Base-by-base conservation (phyloP, 2,888 invertebrate species). In the Oscheius sp. region DNA sequence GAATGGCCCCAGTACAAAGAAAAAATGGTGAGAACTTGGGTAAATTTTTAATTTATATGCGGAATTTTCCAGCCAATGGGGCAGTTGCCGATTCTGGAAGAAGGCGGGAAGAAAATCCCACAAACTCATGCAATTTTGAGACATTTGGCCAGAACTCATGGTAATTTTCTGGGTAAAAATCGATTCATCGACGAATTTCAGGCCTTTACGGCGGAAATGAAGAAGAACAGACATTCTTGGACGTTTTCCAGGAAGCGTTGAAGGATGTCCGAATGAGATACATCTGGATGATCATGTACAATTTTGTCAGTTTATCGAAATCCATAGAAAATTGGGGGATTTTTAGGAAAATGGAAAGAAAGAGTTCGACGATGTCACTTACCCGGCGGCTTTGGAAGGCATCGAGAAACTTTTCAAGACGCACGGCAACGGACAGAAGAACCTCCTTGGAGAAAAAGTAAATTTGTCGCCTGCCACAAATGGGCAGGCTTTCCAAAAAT, bases 51-150 rank as follows among this genome's bases (percentile, higher is more conserved):
- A 49, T n/a, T n/a, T n/a, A 49, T 7, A 49, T 7, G 9, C 9
- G 35, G 35, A 35, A 35, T 49, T 21, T 45, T 61, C 73, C 76
- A 84, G 84, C 68, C 73, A 16, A 79, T 84, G 76, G 83, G 84
- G 12, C 83, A 83, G 59, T 68, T 81, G 25, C 84, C 84, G 18
- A 76, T 76, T 63, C 79, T 84, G n/a, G 29, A 71, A n/a, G 75
- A 76, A 0, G 82, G 78, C 6, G 80, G 78, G 52, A 72, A 77
- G 66, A 74, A 77, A 66, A 76, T 84, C 68, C 75, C 76, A 18
- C 83, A 84, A 64, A 76, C 83, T 3, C 83, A 82, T 9, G 82
- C 84, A 35, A 83, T 84, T 73, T 68, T 83, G 49, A 79, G 84
- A 63, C 83, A 84, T 69, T 72, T 84, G 59, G 84, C 73, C n/a